These are phyloP conservation scores for Carterocephalus palaemon DNA, from an alignment of 2,888 invertebrate species.

Conservation along the genomic window DNA sequence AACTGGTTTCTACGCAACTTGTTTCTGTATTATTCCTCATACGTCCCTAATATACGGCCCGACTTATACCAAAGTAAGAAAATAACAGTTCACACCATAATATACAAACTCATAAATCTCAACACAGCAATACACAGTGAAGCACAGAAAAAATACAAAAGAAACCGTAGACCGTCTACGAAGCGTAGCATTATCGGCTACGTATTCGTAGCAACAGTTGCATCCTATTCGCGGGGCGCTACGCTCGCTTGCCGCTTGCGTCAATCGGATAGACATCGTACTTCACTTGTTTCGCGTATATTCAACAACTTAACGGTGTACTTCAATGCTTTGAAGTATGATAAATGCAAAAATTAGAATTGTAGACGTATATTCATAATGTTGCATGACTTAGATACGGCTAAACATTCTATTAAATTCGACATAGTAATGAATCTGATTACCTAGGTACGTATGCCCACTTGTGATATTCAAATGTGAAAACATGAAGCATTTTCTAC, in stretches of 20 bases:
- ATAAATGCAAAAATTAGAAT: neutral
- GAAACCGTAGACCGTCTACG: slow-evolving; percentile 30
- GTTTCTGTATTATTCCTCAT: no score
- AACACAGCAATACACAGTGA: no score
- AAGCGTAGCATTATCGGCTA: slow-evolving; percentile 31
- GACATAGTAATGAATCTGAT: no score
- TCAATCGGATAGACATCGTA: slow-evolving; percentile 4
- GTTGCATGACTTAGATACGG: slow-evolving; percentile 7
- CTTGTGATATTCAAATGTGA: slow-evolving; percentile 16
- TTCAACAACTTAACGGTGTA: neutral
- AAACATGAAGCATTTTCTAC: slow-evolving; percentile 12
- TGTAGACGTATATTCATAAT: neutral
- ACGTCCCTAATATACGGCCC: no score
- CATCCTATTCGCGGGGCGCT: slow-evolving; percentile 54
- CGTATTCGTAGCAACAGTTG: slow-evolving; percentile 72
- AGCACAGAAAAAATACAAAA: slow-evolving; percentile 21
- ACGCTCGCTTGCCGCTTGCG: slow-evolving; percentile 44
- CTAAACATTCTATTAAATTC: no score
- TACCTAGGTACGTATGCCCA: no score
- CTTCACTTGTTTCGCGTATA: slow-evolving; percentile 9
- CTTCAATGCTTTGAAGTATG: neutral
- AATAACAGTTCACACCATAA: no score
- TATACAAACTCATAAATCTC: no score
- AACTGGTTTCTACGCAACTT: no score
- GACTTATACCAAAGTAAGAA: no score